Percentiles rank a stretch among this genome's conserved stretches.
Evolutionary conservation across 2,888 invertebrate genomes (phyloP).

Genomic region (Theretra japonica): DNA sequence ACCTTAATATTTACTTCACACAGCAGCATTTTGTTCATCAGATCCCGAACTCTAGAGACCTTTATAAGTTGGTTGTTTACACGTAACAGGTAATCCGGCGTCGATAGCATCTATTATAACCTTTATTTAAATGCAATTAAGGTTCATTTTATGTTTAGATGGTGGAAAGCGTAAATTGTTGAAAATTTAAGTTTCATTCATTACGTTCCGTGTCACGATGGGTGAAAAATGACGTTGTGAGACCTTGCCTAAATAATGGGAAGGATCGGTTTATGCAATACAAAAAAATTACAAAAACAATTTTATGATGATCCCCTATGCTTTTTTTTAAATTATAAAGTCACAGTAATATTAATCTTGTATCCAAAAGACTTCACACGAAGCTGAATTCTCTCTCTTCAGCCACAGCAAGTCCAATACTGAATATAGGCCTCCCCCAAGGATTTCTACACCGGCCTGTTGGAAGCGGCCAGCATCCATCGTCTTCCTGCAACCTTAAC

Average conservation of each 20-base stretch:
- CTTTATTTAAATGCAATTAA: background rate
- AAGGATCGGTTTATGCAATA: constrained; percentile 43
- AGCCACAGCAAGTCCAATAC: too few species aligned
- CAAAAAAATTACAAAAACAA: too few species aligned
- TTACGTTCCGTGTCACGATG: constrained; percentile 52
- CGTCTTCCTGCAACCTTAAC: too few species aligned
- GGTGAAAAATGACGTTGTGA: constrained; percentile 63
- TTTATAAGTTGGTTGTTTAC: background rate
- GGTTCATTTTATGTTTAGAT: constrained; percentile 23
- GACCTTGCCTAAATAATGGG: constrained; percentile 53
- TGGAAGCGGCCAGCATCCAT: too few species aligned
- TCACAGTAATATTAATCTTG: too few species aligned
- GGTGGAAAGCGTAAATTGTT: constrained; percentile 38
- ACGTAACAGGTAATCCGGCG: background rate
- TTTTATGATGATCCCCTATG: too few species aligned
- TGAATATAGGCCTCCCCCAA: too few species aligned
- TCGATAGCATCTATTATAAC: background rate
- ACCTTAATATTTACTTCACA: background rate
- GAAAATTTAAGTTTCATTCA: constrained; percentile 52
- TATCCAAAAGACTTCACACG: too few species aligned
- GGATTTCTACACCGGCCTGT: too few species aligned
- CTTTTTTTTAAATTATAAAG: too few species aligned
- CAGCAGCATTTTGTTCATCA: background rate
- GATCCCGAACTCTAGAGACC: background rate
- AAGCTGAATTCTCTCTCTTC: too few species aligned